phyloP scores from a whole-genome alignment of 1,140 invertebrate species.

The Drosophila sturtevanti region DNA sequence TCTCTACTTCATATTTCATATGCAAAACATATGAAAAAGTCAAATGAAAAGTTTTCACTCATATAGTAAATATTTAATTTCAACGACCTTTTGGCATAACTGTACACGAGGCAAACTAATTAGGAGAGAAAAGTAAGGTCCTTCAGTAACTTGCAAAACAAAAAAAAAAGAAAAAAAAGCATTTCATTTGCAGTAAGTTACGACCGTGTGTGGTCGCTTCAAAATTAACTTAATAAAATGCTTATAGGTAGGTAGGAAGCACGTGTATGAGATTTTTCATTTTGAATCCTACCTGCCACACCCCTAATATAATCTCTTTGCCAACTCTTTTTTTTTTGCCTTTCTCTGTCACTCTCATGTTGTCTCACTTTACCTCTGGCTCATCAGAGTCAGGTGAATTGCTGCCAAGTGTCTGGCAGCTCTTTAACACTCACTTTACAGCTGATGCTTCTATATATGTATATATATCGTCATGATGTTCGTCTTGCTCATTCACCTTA shows the following conservation, averaged over 20 bases:
- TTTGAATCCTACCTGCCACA: background rate
- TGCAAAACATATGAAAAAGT: slow-evolving; percentile 44
- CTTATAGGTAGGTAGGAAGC: slow-evolving; percentile 28
- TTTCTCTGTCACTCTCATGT: background rate
- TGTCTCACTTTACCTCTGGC: slow-evolving; percentile 1
- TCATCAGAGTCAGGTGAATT: slow-evolving; percentile 39
- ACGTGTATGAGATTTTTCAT: slow-evolving; percentile 5
- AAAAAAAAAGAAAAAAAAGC: too few relatives aligned
- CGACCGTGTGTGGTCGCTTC: slow-evolving; percentile 15
- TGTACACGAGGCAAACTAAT: slow-evolving; percentile 46
- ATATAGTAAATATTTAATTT: slow-evolving; percentile 69
- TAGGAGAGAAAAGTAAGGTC: slow-evolving; percentile 43
- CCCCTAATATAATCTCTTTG: background rate
- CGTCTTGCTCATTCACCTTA: background rate
- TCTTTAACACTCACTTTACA: slow-evolving; percentile 68
- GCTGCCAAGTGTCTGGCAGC: slow-evolving; percentile 57
- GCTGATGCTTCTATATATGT: background rate
- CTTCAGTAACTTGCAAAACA: too few relatives aligned
- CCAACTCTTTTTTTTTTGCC: too few relatives aligned
- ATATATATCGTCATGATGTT: background rate
- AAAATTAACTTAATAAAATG: slow-evolving; percentile 57
- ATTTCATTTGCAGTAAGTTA: slow-evolving; percentile 24
- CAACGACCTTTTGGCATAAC: slow-evolving; percentile 24
- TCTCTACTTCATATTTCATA: slow-evolving; percentile 33
- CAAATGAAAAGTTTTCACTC: slow-evolving; percentile 43